Percentiles rank a stretch among this genome's conserved stretches.
These are phyloP conservation scores for Pocillopora meandrina DNA, from an alignment of 92 coral and sea anemone species.

Conservation along the genomic window DNA sequence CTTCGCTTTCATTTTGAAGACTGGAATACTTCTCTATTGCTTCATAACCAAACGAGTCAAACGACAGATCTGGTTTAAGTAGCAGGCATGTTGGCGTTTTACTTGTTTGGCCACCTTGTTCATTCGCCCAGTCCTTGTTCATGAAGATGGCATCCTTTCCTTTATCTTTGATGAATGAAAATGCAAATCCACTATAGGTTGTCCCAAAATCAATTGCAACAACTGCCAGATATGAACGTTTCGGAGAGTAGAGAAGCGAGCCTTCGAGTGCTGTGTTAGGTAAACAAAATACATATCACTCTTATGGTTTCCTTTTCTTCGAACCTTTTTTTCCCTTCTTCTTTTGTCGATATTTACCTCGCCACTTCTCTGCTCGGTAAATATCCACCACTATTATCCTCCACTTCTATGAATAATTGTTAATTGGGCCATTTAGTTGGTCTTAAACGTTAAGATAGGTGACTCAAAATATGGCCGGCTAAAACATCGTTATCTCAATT, in stretches of 20 bases:
- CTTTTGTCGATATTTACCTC: no score
- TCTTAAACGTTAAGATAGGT: no score
- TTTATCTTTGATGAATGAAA: neutral
- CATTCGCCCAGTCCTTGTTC: neutral
- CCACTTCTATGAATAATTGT: no score
- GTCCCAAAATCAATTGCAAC: neutral
- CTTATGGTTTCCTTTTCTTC: no score
- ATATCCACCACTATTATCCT: no score
- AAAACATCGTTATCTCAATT: no score
- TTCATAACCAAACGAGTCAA: neutral
- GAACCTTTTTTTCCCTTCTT: no score
- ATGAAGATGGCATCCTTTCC: neutral
- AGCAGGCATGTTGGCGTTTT: slow-evolving; percentile 7
- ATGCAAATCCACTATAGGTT: slow-evolving; percentile 10
- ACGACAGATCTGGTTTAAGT: neutral
- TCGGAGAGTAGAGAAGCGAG: neutral
- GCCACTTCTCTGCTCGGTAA: no score
- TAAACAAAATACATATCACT: no score
- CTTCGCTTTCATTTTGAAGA: neutral
- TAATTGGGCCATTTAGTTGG: no score
- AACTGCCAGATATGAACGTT: neutral
- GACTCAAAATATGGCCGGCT: no score
- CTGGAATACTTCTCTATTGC: neutral
- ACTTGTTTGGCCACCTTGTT: neutral
- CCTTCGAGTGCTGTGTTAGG: neutral